Evolutionary conservation across 2,113 vertebrate species (phyloP), one percentile per base, ranked within the genome.

Genomic region (Triplophysa rosa): DNA sequence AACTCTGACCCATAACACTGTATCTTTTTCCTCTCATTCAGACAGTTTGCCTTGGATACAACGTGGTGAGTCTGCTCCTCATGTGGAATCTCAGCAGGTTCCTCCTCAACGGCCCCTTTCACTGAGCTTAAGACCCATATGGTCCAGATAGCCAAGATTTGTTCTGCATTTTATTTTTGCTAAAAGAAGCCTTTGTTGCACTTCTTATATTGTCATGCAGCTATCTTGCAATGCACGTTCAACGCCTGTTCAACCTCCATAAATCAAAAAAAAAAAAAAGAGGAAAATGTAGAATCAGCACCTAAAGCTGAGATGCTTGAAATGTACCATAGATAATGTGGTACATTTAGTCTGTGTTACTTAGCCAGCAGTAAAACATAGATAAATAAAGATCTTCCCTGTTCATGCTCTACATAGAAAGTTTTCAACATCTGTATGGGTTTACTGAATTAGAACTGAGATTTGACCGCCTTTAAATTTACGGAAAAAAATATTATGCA

Each of bases 1-100:
- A 91, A 86, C 90, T 89, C 49, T 90, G 86, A 89, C 89, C 90
- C 86, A 82, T 86, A 89, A 89, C 87, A n/a, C 84, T 86, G 80
- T 85, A 86, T 84, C 89, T 88, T 84, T 83, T 78, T 77, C 67
- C 61, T 3, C 77, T 79, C 23, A 21, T 16, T 47, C 33, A 33
- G 67, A 79, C 21, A 9, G 54, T 82, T 85, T 67, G 26, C 64
- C 76, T 80, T 74, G 81, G 71, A 80, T 61, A 81, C 74, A 65
- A 59, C 37, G 0, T 19, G 71, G 77, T 71, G 49, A 67, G 68
- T 66, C 58, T 71, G 67, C 52, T 40, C 70, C 17, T 58, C 78
- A 83, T 84, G 82, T 75, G 14, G 59, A 79, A 67, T 64, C 81
- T 29, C 84, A 77, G 79, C 76, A 19, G 75, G 67, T 42, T 69